A percentile compares a stretch with the other conserved stretches of the same genome.
Conservation (phyloP, 2,888 invertebrate genomes). For the Iselma pallidipennis region DNA sequence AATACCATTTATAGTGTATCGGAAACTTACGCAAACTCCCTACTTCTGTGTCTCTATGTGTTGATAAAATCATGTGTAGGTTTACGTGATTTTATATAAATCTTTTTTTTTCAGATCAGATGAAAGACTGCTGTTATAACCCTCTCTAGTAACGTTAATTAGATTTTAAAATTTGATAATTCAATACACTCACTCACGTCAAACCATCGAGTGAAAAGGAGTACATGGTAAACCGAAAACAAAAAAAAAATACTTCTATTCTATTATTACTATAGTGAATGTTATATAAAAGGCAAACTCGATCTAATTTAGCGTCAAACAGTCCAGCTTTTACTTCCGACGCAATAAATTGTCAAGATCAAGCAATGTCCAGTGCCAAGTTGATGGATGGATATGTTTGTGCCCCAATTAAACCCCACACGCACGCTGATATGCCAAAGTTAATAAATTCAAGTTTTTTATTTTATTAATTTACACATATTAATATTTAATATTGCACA, state of each 20-base stretch:
- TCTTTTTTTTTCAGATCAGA: conserved; percentile 18
- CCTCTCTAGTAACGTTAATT: conserved; percentile 19
- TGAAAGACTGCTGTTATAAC: conserved; percentile 9
- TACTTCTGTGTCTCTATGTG: too few relatives aligned
- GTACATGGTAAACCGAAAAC: conserved; percentile 11
- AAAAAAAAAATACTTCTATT: not conserved
- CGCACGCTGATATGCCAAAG: conserved; percentile 41
- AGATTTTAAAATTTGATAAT: conserved; percentile 27
- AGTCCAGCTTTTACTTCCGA: conserved; percentile 42
- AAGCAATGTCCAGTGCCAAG: conserved; percentile 49
- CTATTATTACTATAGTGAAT: conserved; percentile 15
- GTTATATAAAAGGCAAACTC: conserved; percentile 28
- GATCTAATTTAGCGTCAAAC: conserved; percentile 40
- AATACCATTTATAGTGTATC: too few relatives aligned
- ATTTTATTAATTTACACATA: conserved; percentile 4
- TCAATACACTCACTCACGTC: conserved; percentile 24
- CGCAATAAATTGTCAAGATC: conserved; percentile 45
- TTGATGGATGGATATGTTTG: conserved; percentile 53
- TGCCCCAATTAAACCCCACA: conserved; percentile 46
- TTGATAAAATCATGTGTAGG: not conserved
- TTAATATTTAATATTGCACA: too few relatives aligned
- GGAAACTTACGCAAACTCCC: too few relatives aligned
- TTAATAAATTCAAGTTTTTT: conserved; percentile 34
- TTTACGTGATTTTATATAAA: conserved; percentile 5
- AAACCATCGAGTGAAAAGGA: conserved; percentile 17